Evolutionary conservation across 2,888 invertebrate genomes (phyloP), one percentile per base, ranked within the genome.

Genomic region (Caenorhabditis macrosperma): DNA sequence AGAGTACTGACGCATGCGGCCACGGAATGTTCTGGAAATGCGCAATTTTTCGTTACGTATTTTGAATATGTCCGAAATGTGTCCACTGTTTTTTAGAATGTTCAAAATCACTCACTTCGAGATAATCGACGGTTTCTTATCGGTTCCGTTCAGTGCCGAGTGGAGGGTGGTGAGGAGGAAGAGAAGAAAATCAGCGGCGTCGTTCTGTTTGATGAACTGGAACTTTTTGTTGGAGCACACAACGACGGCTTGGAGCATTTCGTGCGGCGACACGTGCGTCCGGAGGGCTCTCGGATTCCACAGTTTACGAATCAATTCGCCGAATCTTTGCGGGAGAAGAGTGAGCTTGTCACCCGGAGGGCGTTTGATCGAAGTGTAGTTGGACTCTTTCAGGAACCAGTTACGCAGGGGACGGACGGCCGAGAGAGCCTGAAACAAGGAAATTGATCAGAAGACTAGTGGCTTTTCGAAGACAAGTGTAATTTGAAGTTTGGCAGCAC

Each of bases 251-350:
- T 99, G 99, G 26, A 99, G 92, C 98, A 99, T 99, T 93, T 99
- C 99, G 91, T 99, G 99, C 0, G 99, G 99, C 22, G 97, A 97
- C 0, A 99, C 99, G 90, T 99, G 99, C 0, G 98, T 95, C 92
- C 99, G 99, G 91, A 99, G 99, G 90, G 98, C 98, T 46, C 96
- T 93, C 0, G 98, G 97, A 92, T 99, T 99, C 99, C 99, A 99
- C 87, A 99, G 93, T 91, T 99, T 99, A 20, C 99, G 57, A 50
- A 84, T 82, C 22, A 84, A 67, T 38, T 84, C 84, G 15, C 84
- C 84, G 46, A 84, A 86, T 72, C 86, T 92, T 90, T 95, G 95
- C 0, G 97, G 96, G 55, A 99, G 92, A 30, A 96, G 93, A 90
- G 95, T 95, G 69, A 95, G 94, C 1, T 95, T 96, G 91, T 98